These are phyloP conservation scores for Bagarius yarrelli DNA, from an alignment of 2,113 vertebrate species.

Conservation along the genomic window DNA sequence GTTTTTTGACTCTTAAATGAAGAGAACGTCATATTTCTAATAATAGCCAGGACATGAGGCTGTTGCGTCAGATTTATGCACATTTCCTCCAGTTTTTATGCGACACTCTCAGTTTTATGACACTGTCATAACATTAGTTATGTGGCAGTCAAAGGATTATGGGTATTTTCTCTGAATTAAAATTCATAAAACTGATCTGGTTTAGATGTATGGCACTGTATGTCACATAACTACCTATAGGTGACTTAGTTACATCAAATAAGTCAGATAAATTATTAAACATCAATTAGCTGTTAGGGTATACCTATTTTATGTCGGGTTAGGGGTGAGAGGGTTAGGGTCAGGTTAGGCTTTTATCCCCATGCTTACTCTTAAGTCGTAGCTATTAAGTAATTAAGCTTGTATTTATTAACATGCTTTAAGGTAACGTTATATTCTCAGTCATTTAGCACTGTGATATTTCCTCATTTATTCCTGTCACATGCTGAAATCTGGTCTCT, in stretches of 20 bases:
- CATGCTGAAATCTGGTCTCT: not conserved
- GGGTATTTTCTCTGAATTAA: not conserved
- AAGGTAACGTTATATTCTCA: not conserved
- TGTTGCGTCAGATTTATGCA: not conserved
- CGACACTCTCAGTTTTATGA: not conserved
- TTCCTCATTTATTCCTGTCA: conserved; percentile 14
- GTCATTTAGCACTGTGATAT: not conserved
- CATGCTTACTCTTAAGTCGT: too few species aligned
- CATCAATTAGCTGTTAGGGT: too few species aligned
- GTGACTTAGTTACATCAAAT: too few species aligned
- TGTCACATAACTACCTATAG: not conserved
- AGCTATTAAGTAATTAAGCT: not conserved
- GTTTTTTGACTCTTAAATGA: not conserved
- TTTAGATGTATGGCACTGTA: not conserved
- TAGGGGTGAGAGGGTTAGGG: too few species aligned
- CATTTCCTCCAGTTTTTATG: not conserved
- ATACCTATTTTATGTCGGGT: too few species aligned
- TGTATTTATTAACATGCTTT: not conserved
- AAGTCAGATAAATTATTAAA: too few species aligned
- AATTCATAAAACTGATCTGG: not conserved
- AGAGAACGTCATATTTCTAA: not conserved
- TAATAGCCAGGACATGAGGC: not conserved
- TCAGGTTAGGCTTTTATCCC: too few species aligned
- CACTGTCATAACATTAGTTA: not conserved
- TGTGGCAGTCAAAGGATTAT: not conserved